Evolutionary conservation across 2,797 vertebrate species (phyloP).

Genomic region (Hozukius guyotensis): DNA sequence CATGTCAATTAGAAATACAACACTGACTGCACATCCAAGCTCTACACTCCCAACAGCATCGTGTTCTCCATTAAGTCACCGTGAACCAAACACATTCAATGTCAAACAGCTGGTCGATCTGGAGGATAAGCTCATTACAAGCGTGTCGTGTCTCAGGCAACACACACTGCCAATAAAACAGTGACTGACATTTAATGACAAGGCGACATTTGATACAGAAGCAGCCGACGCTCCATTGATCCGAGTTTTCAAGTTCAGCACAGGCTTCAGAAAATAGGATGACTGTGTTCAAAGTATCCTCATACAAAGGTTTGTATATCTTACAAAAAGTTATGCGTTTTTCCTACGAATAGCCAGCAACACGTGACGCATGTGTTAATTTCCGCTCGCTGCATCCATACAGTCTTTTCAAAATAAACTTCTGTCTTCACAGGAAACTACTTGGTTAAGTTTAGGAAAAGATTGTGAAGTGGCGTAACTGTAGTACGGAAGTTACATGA

Average conservation of each 20-base stretch:
- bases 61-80: constrained; percentile 28
- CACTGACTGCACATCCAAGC: not conserved
- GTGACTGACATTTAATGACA: constrained; percentile 20
- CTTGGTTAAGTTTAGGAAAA: no score
- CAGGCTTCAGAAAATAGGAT: not conserved
- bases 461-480: rapidly evolving
- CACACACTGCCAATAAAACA: constrained; percentile 20
- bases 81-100: constrained; percentile 9
- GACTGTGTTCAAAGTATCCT: not conserved
- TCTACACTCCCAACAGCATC: constrained; percentile 16
- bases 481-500: no score
- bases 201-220: constrained; percentile 5
- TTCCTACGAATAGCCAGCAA: no score
- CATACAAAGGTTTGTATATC: no score
- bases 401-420: no score
- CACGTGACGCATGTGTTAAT: no score
- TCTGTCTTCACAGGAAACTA: no score
- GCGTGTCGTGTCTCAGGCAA: constrained; percentile 7
- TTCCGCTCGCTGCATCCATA: no score
- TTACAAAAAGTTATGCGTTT: no score
- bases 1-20: constrained; percentile 21
- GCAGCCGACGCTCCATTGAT: constrained; percentile 10
- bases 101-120: constrained; percentile 47
- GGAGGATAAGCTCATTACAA: constrained; percentile 55
- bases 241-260: constrained; percentile 10